These are phyloP conservation scores for Capreolus pygargus DNA, from an alignment of 2,113 vertebrate species.

Conservation along the genomic window DNA sequence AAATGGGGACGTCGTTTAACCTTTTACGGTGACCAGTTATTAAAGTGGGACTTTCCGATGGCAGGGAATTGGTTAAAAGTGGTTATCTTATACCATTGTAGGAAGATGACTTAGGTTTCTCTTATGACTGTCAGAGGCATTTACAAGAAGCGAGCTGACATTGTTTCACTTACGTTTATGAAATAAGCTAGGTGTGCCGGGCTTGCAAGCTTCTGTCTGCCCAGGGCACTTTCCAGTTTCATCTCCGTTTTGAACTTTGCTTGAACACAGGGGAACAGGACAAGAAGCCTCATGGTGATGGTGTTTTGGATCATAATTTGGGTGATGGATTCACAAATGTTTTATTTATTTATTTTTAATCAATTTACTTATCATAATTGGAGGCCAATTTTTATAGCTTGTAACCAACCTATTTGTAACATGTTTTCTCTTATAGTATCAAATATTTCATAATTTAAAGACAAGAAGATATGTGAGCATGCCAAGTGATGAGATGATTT, in stretches of 20 bases:
- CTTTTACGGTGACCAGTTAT: background rate
- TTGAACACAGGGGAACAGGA: background rate
- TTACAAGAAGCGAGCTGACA: background rate
- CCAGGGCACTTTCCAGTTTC: background rate
- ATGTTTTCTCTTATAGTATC: background rate
- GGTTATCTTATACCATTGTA: background rate
- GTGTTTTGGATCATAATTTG: background rate
- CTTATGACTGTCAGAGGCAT: background rate
- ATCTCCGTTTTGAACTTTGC: background rate
- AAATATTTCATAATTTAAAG: background rate
- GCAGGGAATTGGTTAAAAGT: background rate
- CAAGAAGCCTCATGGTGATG: background rate
- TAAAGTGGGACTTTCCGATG: background rate
- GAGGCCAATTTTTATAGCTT: background rate
- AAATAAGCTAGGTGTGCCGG: rapidly evolving
- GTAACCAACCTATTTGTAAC: background rate
- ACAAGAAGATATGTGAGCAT: background rate
- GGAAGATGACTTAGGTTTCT: background rate
- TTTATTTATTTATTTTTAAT: background rate
- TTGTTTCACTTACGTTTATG: background rate
- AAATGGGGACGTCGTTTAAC: background rate
- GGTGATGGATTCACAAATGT: background rate
- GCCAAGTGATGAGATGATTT: background rate
- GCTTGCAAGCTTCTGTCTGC: no score
- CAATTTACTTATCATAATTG: background rate